Evolutionary conservation across 35 echinoderm and acorn worm species (phyloP), one percentile per base, ranked within the genome.

Genomic region (Ophioderma brevispina): DNA sequence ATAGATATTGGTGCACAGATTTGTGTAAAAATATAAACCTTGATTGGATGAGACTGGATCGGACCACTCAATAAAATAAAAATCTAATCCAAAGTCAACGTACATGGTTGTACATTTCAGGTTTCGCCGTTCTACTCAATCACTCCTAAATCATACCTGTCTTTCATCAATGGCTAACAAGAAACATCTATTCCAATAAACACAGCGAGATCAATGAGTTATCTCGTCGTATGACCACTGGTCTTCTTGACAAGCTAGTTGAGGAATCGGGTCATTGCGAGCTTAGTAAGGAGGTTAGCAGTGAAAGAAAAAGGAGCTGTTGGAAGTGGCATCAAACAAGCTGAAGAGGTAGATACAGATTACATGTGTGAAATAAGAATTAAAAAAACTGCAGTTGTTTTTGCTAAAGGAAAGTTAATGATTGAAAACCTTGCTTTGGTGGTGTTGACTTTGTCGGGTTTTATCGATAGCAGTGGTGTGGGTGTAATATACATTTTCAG

Each of bases 161-260:
- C 97, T 31, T 99, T 99, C 84, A 99, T 99, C n/a, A 87, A 64
- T 43, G 97, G 97, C 59, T 99, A 99, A 93, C 95, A 99, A 87
- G 38, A n/a, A n/a, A 85, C 64, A 99, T 99, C 37, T 99, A 99
- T 78, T 76, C 84, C n/a, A 33, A 63, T 23, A 99, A 99, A 81
- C 85, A 90, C 56, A 88, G 81, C 21, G 97, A 99, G 76, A 99
- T 99, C 23, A 94, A 94, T 31, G 97, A 99, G 80, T 75, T 99
- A 33, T 95, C 97, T 0, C 82, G 89, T 37, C 87, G 97, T 30
- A 99, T 99, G 97, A 95, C 93, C 40, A 99, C 97, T n/a, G 97
- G 97, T 36, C 84, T n/a, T n/a, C n/a, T 99, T 39, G 91, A 99
- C 75, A 99, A 99, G 90, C 85, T 99, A 36, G 97, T 99, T 1